Evolutionary conservation across 2,113 vertebrate genomes (phyloP), one percentile per base, ranked within the genome.

Genomic region (Apodemus sylvaticus): DNA sequence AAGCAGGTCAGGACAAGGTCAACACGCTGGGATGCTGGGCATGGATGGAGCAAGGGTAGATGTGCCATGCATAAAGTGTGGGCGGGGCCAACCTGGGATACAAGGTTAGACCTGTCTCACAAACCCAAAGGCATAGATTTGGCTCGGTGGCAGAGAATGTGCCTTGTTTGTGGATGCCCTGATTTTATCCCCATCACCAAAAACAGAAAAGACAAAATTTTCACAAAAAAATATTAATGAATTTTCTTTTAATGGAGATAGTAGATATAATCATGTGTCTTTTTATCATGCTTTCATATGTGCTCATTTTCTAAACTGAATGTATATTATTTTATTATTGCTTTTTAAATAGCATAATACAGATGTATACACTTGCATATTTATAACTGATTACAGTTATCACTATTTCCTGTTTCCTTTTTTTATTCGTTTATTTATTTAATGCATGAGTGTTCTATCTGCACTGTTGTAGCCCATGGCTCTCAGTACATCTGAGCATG

Each of bases 251-350:
- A 68, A 78, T 64, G 42, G 7, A 71, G 29, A 13, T 3, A 79
- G 51, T 92, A 64, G 13, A 1, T 62, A 7, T 86, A 6, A 51
- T 87, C 51, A 22, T 77, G 13, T 77, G 13, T 42, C 12, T 91
- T 93, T 78, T 79, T 68, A 70, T 93, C 26, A 53, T 34, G 42
- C n/a, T 31, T 78, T 70, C 90, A 76, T 34, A 53, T 76, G 82
- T 90, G 6, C 64, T 88, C 83, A 58, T 64, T 76, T 76, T 85
- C 78, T 12, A 79, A 95, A 88, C 66, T 42, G 51, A 78, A 10
- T 5, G 36, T 53, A 2, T 24, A 48, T 60, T 77, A 64, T 76
- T 93, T 74, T 91, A 53, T 53, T 95, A 90, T 53, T 77, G 88
- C 71, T 36, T 89, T 87, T 90, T 64, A 83, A 90, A 82, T 0